These are phyloP conservation scores for Achatina immaculata DNA, from an alignment of 1,140 invertebrate species.

Conservation along the genomic window DNA sequence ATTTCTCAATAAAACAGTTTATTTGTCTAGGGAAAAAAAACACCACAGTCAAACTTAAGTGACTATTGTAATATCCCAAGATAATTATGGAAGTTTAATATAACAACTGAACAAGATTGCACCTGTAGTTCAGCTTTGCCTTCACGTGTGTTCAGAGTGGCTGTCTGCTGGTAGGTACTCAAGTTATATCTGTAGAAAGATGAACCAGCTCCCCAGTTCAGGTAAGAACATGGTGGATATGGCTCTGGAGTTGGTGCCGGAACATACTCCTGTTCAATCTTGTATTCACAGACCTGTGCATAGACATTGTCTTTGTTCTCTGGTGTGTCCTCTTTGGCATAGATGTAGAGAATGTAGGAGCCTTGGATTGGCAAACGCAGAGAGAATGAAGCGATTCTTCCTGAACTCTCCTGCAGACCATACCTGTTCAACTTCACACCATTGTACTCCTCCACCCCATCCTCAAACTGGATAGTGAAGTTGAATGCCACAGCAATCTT, in stretches of 20 bases:
- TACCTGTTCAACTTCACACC: conserved; percentile 66
- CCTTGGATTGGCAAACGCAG: conserved; percentile 67
- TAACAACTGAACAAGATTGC: too few species aligned
- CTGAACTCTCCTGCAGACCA: conserved; percentile 68
- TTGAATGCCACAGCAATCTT: conserved; percentile 67
- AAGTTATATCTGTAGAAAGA: conserved; percentile 66
- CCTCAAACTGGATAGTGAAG: conserved; percentile 68
- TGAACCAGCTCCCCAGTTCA: conserved; percentile 69
- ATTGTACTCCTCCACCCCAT: conserved; percentile 66
- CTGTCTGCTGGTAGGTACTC: conserved; percentile 64
- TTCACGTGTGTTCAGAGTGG: conserved; percentile 62
- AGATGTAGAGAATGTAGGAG: conserved; percentile 69
- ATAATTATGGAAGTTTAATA: too few species aligned
- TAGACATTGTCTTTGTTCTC: conserved; percentile 70
- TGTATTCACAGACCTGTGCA: conserved; percentile 71
- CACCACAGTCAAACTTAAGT: too few species aligned
- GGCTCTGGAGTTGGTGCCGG: conserved; percentile 47
- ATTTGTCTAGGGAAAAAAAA: too few species aligned
- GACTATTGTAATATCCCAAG: too few species aligned
- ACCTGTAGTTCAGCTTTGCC: conserved; percentile 67
- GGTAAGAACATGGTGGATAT: conserved; percentile 70
- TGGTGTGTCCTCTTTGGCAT: conserved; percentile 69
- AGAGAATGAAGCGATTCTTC: conserved; percentile 67
- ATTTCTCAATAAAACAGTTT: too few species aligned
- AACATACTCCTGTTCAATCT: conserved; percentile 64